Evolutionary conservation across 2,113 vertebrate genomes (phyloP), one percentile per base, ranked within the genome.

Genomic region (Hipposideros armiger): DNA sequence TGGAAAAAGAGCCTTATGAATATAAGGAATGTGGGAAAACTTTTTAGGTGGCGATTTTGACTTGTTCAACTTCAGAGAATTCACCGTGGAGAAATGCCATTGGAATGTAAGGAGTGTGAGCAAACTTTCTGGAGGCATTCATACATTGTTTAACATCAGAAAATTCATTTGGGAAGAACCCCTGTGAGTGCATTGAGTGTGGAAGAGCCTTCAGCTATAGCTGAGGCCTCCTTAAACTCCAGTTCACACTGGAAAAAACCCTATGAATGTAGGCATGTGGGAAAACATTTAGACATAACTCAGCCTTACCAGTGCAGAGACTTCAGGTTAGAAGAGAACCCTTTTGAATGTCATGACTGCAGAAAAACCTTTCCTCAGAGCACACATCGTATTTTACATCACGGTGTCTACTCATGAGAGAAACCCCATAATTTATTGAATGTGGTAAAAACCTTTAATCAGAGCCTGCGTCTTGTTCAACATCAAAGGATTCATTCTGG

Each of bases 391-490:
- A 15, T 19, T 72, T 76, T 56, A 6, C 16, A 60, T 36, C 47
- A 11, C 64, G 22, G 70, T 32, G 42, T 78, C 52, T 62, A 22
- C 69, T 81, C 28, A 30, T 40, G 58, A 73, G 72, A 95, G 73
- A 70, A 92, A 36, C 17, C 32, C 81, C 40, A 6, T 93, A 62
- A 80, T 78, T 73, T 83, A 69, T 4, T 45, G 56, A 73, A 54
- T 15, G n/a, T 56, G 24, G 28, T n/a, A 50, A 40, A 69, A 91
- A 58, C 70, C 72, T 90, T 88, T 83, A 9, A 91, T 94, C 86
- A 87, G 66, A 30, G 67, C 69, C 70, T 4, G 20, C 60, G 45
- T 78, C 54, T 74, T 36, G 32, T 32, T 56, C 82, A 56, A 28
- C 70, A 70, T 94, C 88, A 73, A 92, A 92, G n/a, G 82, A 86